Percentiles rank a stretch among this genome's conserved stretches.
phyloP scores from a whole-genome alignment of 2,888 invertebrate genomes.

The Cantharis rustica region DNA sequence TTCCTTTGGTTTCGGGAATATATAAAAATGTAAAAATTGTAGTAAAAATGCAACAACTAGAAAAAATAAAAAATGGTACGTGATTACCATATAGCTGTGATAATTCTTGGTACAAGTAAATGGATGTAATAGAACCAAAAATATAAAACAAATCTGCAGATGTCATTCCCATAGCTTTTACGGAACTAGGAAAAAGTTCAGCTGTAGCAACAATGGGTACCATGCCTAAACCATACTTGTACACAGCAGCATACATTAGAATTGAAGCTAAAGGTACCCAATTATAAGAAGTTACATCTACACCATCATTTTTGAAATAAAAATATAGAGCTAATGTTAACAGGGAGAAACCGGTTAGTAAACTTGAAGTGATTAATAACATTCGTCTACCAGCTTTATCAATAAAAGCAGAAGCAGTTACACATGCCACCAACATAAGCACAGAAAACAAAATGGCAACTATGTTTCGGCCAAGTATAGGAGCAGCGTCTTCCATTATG shows the following conservation, averaged over 20 bases:
- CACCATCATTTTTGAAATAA: background rate
- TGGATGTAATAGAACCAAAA: background rate
- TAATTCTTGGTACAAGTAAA: background rate
- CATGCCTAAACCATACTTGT: conserved; percentile 51
- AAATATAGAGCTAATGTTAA: conserved; percentile 14
- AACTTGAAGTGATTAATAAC: conserved; percentile 10
- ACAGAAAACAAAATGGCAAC: conserved; percentile 16
- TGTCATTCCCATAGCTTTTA: conserved; percentile 50
- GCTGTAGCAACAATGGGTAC: conserved; percentile 53
- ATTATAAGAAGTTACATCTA: background rate
- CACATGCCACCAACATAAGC: conserved; percentile 9
- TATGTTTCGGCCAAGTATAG: conserved; percentile 11
- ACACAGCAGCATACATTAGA: conserved; percentile 43
- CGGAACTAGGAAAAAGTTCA: conserved; percentile 52
- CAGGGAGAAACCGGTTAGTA: conserved; percentile 14
- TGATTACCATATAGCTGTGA: conserved; percentile 12
- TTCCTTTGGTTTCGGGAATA: conserved; percentile 52
- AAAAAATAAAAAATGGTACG: conserved; percentile 46
- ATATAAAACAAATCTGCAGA: background rate
- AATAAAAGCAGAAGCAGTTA: conserved; percentile 13
- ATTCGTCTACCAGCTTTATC: conserved; percentile 22
- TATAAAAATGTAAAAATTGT: conserved; percentile 47
- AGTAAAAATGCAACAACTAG: conserved; percentile 44
- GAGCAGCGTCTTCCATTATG: conserved; percentile 16
- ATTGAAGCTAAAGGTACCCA: background rate